Base-by-base conservation (phyloP, 2,797 vertebrate genomes). In the Bradypodion pumilum region DNA sequence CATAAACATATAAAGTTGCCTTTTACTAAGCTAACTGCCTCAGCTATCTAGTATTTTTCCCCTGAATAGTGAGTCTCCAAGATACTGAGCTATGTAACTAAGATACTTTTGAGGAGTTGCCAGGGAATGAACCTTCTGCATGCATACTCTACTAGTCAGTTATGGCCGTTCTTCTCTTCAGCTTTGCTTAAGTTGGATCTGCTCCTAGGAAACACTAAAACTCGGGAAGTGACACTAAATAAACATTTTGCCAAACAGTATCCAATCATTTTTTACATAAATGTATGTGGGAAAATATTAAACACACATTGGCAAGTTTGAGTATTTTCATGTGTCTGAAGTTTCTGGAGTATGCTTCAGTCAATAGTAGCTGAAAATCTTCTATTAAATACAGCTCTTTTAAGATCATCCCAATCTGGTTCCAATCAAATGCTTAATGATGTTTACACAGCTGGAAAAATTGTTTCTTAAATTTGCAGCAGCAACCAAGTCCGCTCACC, bases 391-490 rank as follows among this genome's bases (percentile, higher is more conserved):
- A 74, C 2, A 74, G 76, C 0, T 52, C 68, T 86, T 75, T 10
- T 21, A 7, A 77, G 35, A 80, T 72, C 4, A 5, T 2, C 29
- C 56, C 23, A 52, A 83, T 25, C 12, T 49, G n/a, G 70, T 83
- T 56, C 86, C 82, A 82, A 63, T 44, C 29, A 5, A 29, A 74
- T 42, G 7, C 0, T 32, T 1, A 60, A 60, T 1, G 29, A 44
- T 81, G 42, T 1, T 7, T 66, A 0, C 0, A 66, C 0, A 5
- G 44, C 59, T 37, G 65, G 46, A 10, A 82, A 7, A 0, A 46
- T 78, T 32, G 35, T 62, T 78, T 84, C 25, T 63, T 65, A 74
- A 59, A 78, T 2, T 5, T 62, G 25, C 42, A 0, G 44, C 0
- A 1, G 46, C 78, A 37, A 73, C 5, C 15, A 25, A 0, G 79